These are phyloP conservation scores for Phataginus tricuspis DNA, from an alignment of 2,797 vertebrate genomes.

Conservation along the genomic window DNA sequence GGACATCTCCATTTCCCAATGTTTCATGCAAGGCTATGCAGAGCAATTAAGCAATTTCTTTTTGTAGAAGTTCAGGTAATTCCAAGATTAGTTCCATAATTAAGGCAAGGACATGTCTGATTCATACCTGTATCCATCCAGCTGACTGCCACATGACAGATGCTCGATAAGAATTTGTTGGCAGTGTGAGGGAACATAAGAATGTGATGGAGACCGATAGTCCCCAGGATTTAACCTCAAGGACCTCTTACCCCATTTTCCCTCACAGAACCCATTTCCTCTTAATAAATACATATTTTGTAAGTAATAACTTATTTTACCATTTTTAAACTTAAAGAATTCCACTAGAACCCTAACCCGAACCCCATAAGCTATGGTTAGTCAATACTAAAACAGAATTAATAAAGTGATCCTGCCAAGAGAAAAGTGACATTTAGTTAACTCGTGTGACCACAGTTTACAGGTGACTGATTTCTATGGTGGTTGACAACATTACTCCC, in stretches of 20 bases:
- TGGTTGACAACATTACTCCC: not conserved
- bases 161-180: not conserved
- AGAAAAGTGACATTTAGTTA: not conserved
- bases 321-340: constrained; percentile 1
- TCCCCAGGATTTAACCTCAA: not conserved
- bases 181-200: not conserved
- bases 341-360: not conserved
- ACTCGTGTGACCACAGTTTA: not conserved
- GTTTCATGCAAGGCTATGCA: not conserved
- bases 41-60: not conserved
- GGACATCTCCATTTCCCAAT: not conserved
- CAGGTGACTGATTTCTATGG: not conserved
- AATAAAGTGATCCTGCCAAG: not conserved
- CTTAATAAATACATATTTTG: not conserved
- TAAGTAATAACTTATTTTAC: not conserved
- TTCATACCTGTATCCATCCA: not conserved
- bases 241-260: not conserved
- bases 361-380: not conserved
- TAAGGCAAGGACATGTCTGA: not conserved
- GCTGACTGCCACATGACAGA: not conserved
- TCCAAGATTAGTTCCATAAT: not conserved
- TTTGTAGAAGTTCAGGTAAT: not conserved
- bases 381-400: not conserved
- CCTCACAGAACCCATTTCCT: not conserved
- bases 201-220: not conserved